phyloP scores from a whole-genome alignment of 2,888 invertebrate species.

The Cordylochernes scorpioides region DNA sequence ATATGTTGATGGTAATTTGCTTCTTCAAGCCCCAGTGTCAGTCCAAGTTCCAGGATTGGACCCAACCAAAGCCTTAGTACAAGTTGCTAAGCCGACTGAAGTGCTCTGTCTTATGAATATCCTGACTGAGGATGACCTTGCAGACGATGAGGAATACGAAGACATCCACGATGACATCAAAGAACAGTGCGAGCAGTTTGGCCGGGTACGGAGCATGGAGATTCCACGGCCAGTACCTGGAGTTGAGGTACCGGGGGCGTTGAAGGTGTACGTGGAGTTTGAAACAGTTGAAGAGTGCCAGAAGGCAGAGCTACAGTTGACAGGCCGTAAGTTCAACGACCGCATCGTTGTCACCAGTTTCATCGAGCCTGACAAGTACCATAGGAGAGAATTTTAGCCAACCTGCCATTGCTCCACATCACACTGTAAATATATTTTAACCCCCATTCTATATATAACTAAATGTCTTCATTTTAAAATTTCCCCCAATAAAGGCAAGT shows the following conservation, averaged over 20 bases:
- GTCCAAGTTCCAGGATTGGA: conserved; percentile 87
- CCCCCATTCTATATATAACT: no score
- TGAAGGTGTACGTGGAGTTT: conserved; percentile 96
- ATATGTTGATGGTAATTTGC: no score
- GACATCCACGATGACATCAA: conserved; percentile 94
- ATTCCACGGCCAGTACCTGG: conserved; percentile 89
- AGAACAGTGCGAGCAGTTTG: conserved; percentile 93
- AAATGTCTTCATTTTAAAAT: no score
- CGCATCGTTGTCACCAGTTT: conserved; percentile 94
- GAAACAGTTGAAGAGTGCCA: conserved; percentile 85
- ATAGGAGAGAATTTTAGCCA: conserved; percentile 89
- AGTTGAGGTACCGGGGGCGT: conserved; percentile 86
- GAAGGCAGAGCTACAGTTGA: conserved; percentile 86
- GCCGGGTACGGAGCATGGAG: conserved; percentile 74
- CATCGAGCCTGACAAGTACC: conserved; percentile 92
- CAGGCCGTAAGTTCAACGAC: conserved; percentile 91
- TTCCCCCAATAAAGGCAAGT: no score
- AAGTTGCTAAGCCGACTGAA: conserved; percentile 84
- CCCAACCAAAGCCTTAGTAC: conserved; percentile 34
- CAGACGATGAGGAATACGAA: conserved; percentile 93
- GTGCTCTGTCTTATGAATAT: conserved; percentile 80
- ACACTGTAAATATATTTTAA: no score
- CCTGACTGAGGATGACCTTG: conserved; percentile 81
- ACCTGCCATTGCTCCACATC: no score
- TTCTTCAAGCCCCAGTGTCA: no score